Base-by-base conservation (phyloP, 2,113 vertebrate species). In the Hippolais icterina region DNA sequence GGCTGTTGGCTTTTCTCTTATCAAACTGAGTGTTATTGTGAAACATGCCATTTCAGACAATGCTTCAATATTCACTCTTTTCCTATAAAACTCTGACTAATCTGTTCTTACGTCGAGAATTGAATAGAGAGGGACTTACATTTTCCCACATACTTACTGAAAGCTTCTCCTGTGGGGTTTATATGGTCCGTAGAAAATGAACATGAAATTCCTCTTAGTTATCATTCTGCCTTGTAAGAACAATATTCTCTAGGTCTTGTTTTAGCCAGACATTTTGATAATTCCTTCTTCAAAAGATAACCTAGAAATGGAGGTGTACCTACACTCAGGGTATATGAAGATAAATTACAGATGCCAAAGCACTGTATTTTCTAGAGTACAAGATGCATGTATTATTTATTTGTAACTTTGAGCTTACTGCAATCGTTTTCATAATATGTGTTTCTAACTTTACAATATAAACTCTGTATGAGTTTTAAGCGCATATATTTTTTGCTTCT, bases 1-100 rank as follows among this genome's bases (percentile, higher is more conserved):
- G 81, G 42, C 70, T 95, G 84, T 76, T 96, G 87, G 53, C 41
- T 93, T 96, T 97, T 95, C 87, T 83, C 83, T 92, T 96, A 83
- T 59, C 65, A 94, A 83, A 89, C 46, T 44, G 56, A 41, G 81
- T 83, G 52, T 52, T 71, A n/a, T 10, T 95, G 94, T 92, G 81
- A 94, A 97, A 94, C 18, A 4, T 50, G 29, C 56, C 64, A 74
- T 88, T 91, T 92, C 57, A 87, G 68, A 20, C 66, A 90, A 54
- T 2, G 47, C 27, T 87, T 92, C 82, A 75, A n/a, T 31, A 25
- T 53, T 87, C 27, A 33, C 15, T 85, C 23, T n/a, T 94, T 93
- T 50, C 47, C 41, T 35, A 12, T 46, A 64, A 65, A 89, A 65
- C 8, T 60, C 59, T 46, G 42, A 85, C 12, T 50, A 91, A 87